phyloP scores from a whole-genome alignment of 1,140 invertebrate genomes.

The Cephus cinctus region DNA sequence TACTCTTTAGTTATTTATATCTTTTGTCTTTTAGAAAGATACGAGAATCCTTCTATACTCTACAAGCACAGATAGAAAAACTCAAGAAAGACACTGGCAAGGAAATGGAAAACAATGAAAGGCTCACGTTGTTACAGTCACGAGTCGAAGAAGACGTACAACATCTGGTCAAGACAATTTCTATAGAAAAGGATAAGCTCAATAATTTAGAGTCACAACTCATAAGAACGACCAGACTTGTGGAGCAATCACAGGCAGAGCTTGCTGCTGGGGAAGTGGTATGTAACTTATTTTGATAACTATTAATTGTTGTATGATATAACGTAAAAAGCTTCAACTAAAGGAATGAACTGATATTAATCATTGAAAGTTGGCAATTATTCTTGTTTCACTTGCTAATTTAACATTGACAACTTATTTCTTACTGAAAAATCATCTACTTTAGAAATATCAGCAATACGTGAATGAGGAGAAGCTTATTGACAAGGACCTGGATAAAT shows the following conservation, averaged over 20 bases:
- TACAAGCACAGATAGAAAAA: constrained; percentile 58
- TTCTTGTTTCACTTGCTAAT: too few relatives aligned
- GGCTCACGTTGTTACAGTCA: constrained; percentile 61
- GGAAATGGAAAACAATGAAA: constrained; percentile 68
- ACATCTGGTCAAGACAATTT: constrained; percentile 30
- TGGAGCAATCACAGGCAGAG: constrained; percentile 62
- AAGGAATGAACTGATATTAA: constrained; percentile 6
- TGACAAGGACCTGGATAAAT: constrained; percentile 57
- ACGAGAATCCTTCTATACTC: constrained; percentile 57
- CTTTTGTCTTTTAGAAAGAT: constrained; percentile 49
- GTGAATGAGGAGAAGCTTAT: constrained; percentile 39
- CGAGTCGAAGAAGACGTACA: constrained; percentile 60
- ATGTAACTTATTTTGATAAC: constrained; percentile 6
- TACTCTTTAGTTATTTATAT: constrained; percentile 2
- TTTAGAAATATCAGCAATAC: constrained; percentile 36
- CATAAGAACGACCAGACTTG: constrained; percentile 54
- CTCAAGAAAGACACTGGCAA: constrained; percentile 57
- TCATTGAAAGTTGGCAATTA: not conserved
- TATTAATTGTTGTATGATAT: not conserved
- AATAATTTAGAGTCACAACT: constrained; percentile 56
- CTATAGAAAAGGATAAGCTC: constrained; percentile 33
- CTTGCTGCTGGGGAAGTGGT: constrained; percentile 43
- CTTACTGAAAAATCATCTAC: constrained; percentile 5
- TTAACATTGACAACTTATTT: too few relatives aligned
- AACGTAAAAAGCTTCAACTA: not conserved